Conservation (phyloP, 2,113 vertebrate genomes). For the Leptobrachium leishanense region DNA sequence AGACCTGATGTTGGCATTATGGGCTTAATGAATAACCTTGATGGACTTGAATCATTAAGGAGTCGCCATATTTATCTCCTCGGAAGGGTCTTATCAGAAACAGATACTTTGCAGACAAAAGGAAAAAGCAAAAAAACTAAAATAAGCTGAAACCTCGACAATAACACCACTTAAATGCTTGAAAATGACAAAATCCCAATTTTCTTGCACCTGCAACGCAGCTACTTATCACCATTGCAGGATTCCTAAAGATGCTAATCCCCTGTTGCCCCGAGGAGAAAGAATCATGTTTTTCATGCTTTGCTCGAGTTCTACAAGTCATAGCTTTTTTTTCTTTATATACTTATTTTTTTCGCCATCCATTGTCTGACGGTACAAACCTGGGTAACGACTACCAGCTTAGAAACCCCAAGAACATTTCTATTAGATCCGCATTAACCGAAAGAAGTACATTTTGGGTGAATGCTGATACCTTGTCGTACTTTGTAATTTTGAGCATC, state of each 20-base stretch:
- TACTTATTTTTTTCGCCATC: neutral
- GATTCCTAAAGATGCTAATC: conserved; percentile 25
- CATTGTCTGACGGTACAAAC: conserved; percentile 38
- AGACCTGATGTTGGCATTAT: too few species aligned
- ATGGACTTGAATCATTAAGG: too few species aligned
- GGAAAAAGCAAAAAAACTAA: neutral
- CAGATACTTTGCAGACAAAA: neutral
- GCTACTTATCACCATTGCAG: conserved; percentile 28
- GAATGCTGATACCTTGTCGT: neutral
- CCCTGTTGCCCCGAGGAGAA: conserved; percentile 10
- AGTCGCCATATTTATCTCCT: too few species aligned
- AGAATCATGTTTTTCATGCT: conserved; percentile 3
- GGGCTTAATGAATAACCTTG: too few species aligned
- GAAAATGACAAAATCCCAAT: conserved; percentile 9
- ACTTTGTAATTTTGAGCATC: conserved; percentile 50
- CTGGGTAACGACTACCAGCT: conserved; percentile 37
- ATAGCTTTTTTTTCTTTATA: neutral
- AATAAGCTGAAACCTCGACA: neutral
- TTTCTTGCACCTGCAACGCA: conserved; percentile 27
- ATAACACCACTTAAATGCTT: conserved; percentile 3
- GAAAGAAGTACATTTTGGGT: neutral
- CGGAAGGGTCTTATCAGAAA: too few species aligned
- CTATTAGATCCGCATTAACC: conserved; percentile 43
- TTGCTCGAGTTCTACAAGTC: conserved; percentile 20
- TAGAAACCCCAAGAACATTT: conserved; percentile 46